Evolutionary conservation across 1,140 invertebrate species (phyloP).

Genomic region (Zaprionus capensis): DNA sequence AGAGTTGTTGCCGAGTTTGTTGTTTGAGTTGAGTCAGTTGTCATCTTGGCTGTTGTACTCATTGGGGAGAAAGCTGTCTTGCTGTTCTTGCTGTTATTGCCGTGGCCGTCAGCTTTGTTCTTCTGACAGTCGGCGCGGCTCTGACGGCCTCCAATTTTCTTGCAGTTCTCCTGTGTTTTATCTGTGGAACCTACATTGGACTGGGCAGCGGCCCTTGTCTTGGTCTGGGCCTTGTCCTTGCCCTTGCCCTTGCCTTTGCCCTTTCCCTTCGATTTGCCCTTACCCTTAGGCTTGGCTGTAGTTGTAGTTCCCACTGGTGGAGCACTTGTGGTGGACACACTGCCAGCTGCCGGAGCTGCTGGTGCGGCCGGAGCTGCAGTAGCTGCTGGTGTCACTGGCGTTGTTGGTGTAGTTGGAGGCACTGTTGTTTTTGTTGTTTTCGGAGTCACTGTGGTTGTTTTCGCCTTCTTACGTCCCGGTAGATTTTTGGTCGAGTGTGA

Average conservation of each 20-base stretch:
- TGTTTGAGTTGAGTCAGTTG: not conserved
- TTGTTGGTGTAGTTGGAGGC: not conserved
- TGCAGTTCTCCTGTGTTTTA: not conserved
- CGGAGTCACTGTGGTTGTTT: not conserved
- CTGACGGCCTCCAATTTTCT: not conserved
- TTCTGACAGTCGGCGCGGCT: not conserved
- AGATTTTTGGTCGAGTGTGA: not conserved
- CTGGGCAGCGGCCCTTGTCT: not conserved
- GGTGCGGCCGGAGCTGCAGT: not conserved
- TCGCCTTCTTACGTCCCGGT: not conserved
- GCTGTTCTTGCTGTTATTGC: not conserved
- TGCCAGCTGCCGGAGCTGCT: not conserved
- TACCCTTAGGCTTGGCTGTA: constrained; percentile 4
- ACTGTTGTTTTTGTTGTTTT: not conserved
- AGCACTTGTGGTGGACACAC: not conserved
- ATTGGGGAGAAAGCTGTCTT: not conserved
- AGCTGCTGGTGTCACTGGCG: not conserved
- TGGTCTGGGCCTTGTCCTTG: not conserved
- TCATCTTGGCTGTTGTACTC: not conserved
- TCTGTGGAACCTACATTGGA: not conserved
- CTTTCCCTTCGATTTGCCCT: constrained; percentile 7
- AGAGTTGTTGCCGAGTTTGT: not conserved
- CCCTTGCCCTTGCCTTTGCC: constrained; percentile 1
- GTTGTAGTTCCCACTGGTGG: not conserved
- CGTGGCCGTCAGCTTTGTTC: not conserved